Base-by-base conservation (phyloP, 2,113 vertebrate species). In the Protobothrops mucrosquamatus region DNA sequence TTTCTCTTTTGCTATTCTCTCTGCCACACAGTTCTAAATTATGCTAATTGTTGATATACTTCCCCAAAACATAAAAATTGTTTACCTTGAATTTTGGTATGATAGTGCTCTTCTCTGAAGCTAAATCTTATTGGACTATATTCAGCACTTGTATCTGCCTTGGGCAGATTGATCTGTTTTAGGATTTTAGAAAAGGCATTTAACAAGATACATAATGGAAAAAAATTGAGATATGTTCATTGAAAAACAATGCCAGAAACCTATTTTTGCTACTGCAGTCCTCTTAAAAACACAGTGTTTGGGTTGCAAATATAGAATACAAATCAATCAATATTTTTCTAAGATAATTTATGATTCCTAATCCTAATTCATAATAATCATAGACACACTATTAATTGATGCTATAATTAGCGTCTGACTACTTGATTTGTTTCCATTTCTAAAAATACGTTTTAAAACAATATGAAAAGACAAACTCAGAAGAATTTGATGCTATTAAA, bases 121-220 rank as follows among this genome's bases (percentile, higher is more conserved):
- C 96, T 98, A 87, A 99, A 95, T 97, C 97, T 99, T 94, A 96
- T 90, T 22, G 98, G 98, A 92, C 97, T 97, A 55, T 98, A 98
- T 88, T 98, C 98, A 93, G 97, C 97, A 89, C n/a, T 95, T 11
- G 94, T 94, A 6, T 97, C 94, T 0, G 97, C 96, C 95, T 98
- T 98, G 3, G 95, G 95, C 89, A 99, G 95, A 20, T 95, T 97
- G 94, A 99, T 95, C 99, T 99, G 96, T 95, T 59, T 93, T 94
- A 90, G 87, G 86, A 94, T 93, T 9, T 93, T 81, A 81, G 29
- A 92, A 94, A 94, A 74, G 5, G 15, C 18, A 94, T 94, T 93
- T 93, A 43, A 26, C 56, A 48, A 94, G 46, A 86, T 2, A 8
- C 74, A 95, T 87, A 92, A 46, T 94, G 59, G 91, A 20, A 29